Conservation (phyloP, 2,797 vertebrate species). For the Sorex maritimensis region DNA sequence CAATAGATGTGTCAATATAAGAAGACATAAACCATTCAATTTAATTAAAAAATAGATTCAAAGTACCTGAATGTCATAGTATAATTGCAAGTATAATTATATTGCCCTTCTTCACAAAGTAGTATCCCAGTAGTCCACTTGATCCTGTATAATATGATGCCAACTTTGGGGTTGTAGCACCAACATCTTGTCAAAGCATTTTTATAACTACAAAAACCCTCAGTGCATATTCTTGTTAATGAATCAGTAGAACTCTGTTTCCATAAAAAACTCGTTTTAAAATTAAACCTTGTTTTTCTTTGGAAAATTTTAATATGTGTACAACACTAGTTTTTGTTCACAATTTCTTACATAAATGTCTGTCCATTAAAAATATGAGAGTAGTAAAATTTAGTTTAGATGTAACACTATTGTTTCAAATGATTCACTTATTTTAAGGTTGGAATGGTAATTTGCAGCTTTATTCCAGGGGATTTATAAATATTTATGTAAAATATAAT, state of each 20-base stretch:
- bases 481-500: background rate
- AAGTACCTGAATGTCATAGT: background rate
- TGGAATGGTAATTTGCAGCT: background rate
- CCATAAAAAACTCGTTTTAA: slow-evolving; percentile 37
- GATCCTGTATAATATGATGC: background rate
- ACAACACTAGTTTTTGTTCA: background rate
- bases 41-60: slow-evolving; percentile 4
- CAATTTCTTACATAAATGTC: background rate
- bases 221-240: background rate
- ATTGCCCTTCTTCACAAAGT: background rate
- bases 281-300: slow-evolving; percentile 12
- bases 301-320: background rate
- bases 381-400: background rate
- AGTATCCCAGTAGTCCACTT: background rate
- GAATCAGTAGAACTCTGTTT: slow-evolving; percentile 24
- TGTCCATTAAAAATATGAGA: background rate
- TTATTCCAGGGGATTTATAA: background rate
- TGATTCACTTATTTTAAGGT: background rate
- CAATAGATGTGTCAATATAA: background rate
- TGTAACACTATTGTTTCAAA: background rate
- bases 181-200: background rate
- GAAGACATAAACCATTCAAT: background rate
- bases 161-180: background rate
- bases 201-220: background rate
- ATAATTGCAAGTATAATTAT: background rate